These are phyloP conservation scores for Diorhabda sublineata DNA, from an alignment of 1,140 invertebrate species.

Conservation along the genomic window DNA sequence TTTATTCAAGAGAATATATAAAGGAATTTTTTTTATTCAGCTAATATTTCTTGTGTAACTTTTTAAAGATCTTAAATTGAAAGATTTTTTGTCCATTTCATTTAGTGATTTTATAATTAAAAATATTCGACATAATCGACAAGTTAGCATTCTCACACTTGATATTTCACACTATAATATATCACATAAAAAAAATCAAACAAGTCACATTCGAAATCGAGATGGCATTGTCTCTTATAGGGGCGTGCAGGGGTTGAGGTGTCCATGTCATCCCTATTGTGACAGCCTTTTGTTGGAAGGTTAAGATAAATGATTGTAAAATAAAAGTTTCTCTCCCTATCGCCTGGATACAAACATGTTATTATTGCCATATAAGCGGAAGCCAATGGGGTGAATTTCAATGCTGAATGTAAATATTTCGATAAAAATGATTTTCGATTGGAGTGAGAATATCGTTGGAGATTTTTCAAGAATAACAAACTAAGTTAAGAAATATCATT, in stretches of 20 bases:
- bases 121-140: no score
- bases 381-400: conserved; percentile 35
- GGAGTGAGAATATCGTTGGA: no score
- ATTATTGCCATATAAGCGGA: conserved; percentile 40
- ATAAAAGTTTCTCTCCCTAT: conserved; percentile 38
- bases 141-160: background rate
- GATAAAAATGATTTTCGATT: background rate
- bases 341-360: conserved; percentile 29
- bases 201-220: background rate
- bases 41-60: no score
- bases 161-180: background rate
- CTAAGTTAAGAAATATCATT: no score
- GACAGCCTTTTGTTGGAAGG: conserved; percentile 42
- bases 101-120: no score
- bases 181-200: conserved; percentile 1
- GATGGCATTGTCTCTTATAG: background rate
- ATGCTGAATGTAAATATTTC: conserved; percentile 30
- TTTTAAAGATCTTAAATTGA: no score
- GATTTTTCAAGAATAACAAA: no score
- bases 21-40: no score
- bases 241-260: conserved; percentile 34
- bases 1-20: no score
- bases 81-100: no score
- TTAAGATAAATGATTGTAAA: conserved; percentile 46
- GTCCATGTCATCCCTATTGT: conserved; percentile 41